Evolutionary conservation across 2,113 vertebrate genomes (phyloP).

Genomic region (Mormyrus lacerda): DNA sequence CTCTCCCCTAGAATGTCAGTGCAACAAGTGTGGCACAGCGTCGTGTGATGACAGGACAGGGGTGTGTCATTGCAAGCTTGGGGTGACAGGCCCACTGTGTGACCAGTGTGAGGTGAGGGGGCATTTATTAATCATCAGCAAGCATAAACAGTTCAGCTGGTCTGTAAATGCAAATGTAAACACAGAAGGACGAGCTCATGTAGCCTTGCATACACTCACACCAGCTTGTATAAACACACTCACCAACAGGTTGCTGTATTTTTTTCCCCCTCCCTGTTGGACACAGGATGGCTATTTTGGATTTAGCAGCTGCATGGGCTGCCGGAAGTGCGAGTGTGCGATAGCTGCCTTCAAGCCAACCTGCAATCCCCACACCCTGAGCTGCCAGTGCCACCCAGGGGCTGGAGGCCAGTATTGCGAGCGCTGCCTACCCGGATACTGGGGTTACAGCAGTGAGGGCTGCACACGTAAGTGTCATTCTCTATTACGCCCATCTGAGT

Average conservation of each 20-base stretch:
- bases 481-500: not conserved
- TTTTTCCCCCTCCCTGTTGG: not conserved
- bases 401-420: constrained; percentile 67
- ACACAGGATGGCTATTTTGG: constrained; percentile 64
- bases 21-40: constrained; percentile 65
- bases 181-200: not conserved
- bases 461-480: constrained; percentile 63
- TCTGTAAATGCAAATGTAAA: not conserved
- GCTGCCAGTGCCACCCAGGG: constrained; percentile 62
- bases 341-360: constrained; percentile 54
- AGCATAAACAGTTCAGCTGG: not conserved
- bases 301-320: constrained; percentile 66
- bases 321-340: constrained; percentile 64
- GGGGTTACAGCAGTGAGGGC: constrained; percentile 63
- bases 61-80: constrained; percentile 70
- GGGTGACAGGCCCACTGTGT: constrained; percentile 63
- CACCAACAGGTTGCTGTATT: not conserved
- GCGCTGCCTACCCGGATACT: constrained; percentile 62
- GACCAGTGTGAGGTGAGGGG: constrained; percentile 67
- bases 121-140: not conserved
- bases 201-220: not conserved
- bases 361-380: constrained; percentile 65
- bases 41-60: constrained; percentile 67
- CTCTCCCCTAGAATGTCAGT: constrained; percentile 56
- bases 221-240: not conserved